These are phyloP conservation scores for Mayetiola destructor DNA, from an alignment of 2,888 invertebrate species.

Conservation along the genomic window DNA sequence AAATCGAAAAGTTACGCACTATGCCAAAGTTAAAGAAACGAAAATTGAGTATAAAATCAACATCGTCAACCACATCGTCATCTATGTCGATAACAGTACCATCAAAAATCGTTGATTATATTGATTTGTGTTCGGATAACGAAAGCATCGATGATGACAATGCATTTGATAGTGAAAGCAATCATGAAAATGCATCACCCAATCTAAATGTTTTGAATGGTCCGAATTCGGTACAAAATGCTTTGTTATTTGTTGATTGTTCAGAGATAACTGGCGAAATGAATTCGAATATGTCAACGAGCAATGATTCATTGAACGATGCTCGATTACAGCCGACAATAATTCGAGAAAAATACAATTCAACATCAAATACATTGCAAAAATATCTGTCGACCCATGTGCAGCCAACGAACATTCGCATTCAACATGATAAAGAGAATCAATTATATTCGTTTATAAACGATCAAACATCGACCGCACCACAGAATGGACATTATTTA, in stretches of 20 bases:
- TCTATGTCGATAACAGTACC: background rate
- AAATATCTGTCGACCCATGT: background rate
- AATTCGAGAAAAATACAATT: background rate
- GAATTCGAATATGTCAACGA: too few species aligned
- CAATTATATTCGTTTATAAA: background rate
- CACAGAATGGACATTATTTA: background rate
- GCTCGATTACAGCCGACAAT: background rate
- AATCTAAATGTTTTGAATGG: background rate
- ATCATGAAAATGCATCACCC: background rate
- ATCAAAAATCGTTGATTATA: background rate
- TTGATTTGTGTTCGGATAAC: conserved; percentile 13
- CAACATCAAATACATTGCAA: background rate
- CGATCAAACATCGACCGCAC: background rate
- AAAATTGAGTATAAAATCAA: background rate
- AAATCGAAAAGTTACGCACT: background rate
- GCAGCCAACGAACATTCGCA: background rate
- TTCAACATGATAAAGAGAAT: conserved; percentile 9
- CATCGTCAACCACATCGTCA: background rate
- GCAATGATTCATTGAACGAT: background rate
- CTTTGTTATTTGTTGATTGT: background rate
- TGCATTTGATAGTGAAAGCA: background rate
- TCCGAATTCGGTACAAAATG: background rate
- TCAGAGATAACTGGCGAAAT: background rate
- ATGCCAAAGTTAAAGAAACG: background rate
- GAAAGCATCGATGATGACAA: background rate